A percentile compares a stretch with the other conserved stretches of the same genome.
phyloP scores from a whole-genome alignment of 2,113 vertebrate genomes.

The Oophaga pumilio region DNA sequence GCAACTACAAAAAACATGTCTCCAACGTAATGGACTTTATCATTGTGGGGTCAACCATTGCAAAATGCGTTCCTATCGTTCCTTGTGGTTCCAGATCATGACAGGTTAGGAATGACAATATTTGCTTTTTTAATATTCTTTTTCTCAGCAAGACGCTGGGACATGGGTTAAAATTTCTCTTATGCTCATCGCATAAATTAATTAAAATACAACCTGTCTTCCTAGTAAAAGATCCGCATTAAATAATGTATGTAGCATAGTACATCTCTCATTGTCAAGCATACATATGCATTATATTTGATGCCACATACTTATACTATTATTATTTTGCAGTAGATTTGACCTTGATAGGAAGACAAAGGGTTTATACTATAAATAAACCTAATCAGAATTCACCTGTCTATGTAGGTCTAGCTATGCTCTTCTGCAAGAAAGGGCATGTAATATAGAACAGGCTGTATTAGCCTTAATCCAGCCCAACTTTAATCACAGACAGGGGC shows the following conservation, averaged over 20 bases:
- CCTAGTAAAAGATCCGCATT: neutral
- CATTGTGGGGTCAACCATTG: too few species aligned
- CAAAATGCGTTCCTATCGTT: too few species aligned
- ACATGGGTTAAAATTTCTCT: too few species aligned
- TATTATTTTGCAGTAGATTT: neutral
- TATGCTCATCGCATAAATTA: neutral
- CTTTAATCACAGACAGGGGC: too few species aligned
- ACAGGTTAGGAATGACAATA: too few species aligned
- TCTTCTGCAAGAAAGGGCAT: neutral
- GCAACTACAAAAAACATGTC: too few species aligned
- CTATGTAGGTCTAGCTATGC: neutral
- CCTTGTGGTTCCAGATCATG: too few species aligned
- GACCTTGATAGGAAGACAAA: neutral
- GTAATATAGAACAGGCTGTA: neutral
- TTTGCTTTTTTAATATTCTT: too few species aligned
- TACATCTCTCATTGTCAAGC: neutral
- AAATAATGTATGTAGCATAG: neutral
- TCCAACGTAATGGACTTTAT: too few species aligned
- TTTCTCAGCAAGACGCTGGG: too few species aligned
- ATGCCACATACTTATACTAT: neutral
- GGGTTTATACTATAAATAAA: neutral
- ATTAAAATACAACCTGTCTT: neutral
- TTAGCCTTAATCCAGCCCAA: too few species aligned
- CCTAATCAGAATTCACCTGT: neutral
- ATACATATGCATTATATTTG: neutral